These are phyloP conservation scores for Pristionchus fissidentatus DNA, from an alignment of 2,888 invertebrate species.

Conservation along the genomic window DNA sequence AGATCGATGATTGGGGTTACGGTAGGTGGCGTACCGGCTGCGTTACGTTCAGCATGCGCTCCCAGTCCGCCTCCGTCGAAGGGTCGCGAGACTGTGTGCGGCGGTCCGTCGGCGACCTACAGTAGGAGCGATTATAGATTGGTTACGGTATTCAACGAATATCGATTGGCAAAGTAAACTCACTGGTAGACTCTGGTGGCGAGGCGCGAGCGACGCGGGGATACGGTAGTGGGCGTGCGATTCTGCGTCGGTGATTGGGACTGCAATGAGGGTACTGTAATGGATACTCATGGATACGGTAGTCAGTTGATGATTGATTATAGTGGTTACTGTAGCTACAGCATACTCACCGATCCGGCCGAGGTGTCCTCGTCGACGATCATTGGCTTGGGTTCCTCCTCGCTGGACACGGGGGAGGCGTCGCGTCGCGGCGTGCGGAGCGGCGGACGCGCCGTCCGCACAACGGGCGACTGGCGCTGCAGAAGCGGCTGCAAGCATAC, in stretches of 20 bases:
- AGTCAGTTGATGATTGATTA: not conserved
- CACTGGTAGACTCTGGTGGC: not conserved
- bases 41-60: not conserved
- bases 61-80: conserved; percentile 26
- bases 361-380: conserved; percentile 35
- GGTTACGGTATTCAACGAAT: not conserved
- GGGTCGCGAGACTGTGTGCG: not conserved
- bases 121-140: not conserved
- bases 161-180: no score
- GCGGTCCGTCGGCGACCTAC: not conserved
- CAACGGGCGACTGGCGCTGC: not conserved
- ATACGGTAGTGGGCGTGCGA: conserved; percentile 25
- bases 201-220: conserved; percentile 13
- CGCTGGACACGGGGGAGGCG: not conserved
- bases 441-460: not conserved
- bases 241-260: conserved; percentile 36
- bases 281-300: not conserved
- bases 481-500: not conserved
- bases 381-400: no score
- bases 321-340: not conserved
- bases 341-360: conserved; percentile 18
- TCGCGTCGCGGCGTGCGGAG: not conserved
- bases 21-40: conserved; percentile 1
- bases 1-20: not conserved
- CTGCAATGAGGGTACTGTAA: conserved; percentile 14